phyloP scores from a whole-genome alignment of 2,113 vertebrate species.

The Saiga tatarica region DNA sequence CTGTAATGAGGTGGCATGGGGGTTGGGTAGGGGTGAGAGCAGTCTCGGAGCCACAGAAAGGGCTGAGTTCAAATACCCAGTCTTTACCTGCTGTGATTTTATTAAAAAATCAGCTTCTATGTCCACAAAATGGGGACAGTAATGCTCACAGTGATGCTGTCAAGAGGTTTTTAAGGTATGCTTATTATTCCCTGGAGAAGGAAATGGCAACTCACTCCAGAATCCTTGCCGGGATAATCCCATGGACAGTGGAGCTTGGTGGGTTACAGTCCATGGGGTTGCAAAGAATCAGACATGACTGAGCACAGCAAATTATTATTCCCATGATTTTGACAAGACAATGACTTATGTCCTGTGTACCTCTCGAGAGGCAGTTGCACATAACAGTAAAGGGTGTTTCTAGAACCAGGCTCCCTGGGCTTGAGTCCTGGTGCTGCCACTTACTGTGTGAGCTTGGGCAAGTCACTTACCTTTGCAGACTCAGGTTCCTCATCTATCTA shows the following conservation, averaged over 20 bases:
- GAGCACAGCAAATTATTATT: not conserved
- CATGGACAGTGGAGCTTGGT: not conserved
- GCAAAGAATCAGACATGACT: not conserved
- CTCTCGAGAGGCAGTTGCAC: not conserved
- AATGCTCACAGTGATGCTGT: not conserved
- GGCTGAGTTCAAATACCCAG: not conserved
- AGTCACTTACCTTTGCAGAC: not conserved
- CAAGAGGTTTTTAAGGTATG: not conserved
- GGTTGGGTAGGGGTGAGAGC: not conserved
- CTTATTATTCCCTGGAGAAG: not conserved
- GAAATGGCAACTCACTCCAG: not conserved
- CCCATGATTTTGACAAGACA: not conserved
- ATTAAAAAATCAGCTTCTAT: not conserved
- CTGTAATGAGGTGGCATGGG: too few species aligned
- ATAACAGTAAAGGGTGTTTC: accelerated
- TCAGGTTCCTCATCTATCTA: not conserved
- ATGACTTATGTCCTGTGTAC: not conserved
- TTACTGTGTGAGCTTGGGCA: not conserved
- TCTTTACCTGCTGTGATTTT: not conserved
- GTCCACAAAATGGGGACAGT: not conserved
- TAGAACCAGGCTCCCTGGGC: not conserved
- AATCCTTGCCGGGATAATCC: not conserved
- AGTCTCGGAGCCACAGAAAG: not conserved
- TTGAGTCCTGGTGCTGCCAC: not conserved
- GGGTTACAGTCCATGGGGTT: not conserved